Conservation (phyloP, 2,888 invertebrate genomes). For the Nephrotoma guestfalica region DNA sequence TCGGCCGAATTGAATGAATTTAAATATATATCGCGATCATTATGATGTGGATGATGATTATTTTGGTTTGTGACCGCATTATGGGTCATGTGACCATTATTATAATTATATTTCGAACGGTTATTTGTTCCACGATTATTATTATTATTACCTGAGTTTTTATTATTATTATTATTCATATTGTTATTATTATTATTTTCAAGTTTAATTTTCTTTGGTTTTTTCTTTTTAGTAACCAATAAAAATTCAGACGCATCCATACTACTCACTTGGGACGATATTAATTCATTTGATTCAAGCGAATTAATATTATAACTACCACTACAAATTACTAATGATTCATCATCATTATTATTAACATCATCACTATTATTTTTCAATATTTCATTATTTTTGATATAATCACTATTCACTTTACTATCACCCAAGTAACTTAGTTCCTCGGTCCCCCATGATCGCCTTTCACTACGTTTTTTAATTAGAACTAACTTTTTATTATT, state of each 20-base stretch:
- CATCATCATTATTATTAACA: conserved; percentile 8
- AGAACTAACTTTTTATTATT: conserved; percentile 7
- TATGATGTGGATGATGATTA: conserved; percentile 8
- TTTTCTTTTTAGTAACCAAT: conserved; percentile 70
- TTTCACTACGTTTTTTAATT: conserved; percentile 26
- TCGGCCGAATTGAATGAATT: conserved; percentile 17
- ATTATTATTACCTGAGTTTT: conserved; percentile 2
- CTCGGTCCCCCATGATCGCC: conserved; percentile 54
- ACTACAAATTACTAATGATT: background rate
- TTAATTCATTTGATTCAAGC: conserved; percentile 10
- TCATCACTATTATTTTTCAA: conserved; percentile 13
- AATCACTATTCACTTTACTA: conserved; percentile 14
- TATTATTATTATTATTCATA: background rate
- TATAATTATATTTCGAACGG: conserved; percentile 7
- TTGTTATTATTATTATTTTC: conserved; percentile 7
- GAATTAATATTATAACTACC: conserved; percentile 12
- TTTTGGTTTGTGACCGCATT: conserved; percentile 12
- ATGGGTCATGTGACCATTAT: background rate
- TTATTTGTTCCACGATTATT: conserved; percentile 5
- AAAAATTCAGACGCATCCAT: conserved; percentile 58
- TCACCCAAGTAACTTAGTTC: conserved; percentile 36
- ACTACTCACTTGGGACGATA: background rate
- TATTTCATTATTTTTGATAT: conserved; percentile 12
- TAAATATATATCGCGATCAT: conserved; percentile 17
- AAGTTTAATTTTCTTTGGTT: conserved; percentile 50